Base-by-base conservation (phyloP, 37 sponge, comb jelly and placozoan species). In the Lycopodina hypogea region DNA sequence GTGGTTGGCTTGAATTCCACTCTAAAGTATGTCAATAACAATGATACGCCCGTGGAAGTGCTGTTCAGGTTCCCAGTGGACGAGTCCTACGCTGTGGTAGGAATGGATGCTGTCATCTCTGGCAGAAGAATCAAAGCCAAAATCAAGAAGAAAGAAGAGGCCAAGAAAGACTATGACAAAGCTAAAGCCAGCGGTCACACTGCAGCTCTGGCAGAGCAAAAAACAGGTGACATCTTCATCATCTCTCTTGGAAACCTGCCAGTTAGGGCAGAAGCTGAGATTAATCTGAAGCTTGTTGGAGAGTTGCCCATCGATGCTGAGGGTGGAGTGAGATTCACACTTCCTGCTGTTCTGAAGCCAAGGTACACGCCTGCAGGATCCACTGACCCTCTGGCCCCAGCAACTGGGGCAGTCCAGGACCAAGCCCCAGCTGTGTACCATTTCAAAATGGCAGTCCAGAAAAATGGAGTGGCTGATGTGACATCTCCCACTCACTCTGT, bases 191-290 rank as follows among this genome's bases (percentile, higher is more conserved):
- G 88, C 39, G 95, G 90, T 1, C 38, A 48, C 52, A 85, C 91
- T 72, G 95, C 95, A 45, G 82, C 83, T 2, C 42, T 85, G 6
- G 91, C 52, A 15, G 89, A 94, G 57, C 87, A 94, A 68, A 80
- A 84, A 69, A 52, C 68, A 3, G 83, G 83, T 50, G 95, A 94
- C 79, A 90, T 94, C 30, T 78, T 94, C 78, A 87, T 86, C 64
- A 72, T 92, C 39, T 62, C 72, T 52, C 83, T 92, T 28, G 93
- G 93, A 18, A 92, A 92, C 55, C 83, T 92, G 35, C 89, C 93
- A 41, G 86, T 89, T 17, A 56, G 74, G 37, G 74, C 67, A 26
- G 78, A 81, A 14, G 93, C 89, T 29, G 67, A 87, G 61, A 22
- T 92, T 45, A 53, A 72, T 56, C 68, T 92, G n/a, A 78, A 80